Percentiles rank a stretch among this genome's conserved stretches.
phyloP scores from a whole-genome alignment of 2,888 invertebrate genomes.

The Hedya salicella region DNA sequence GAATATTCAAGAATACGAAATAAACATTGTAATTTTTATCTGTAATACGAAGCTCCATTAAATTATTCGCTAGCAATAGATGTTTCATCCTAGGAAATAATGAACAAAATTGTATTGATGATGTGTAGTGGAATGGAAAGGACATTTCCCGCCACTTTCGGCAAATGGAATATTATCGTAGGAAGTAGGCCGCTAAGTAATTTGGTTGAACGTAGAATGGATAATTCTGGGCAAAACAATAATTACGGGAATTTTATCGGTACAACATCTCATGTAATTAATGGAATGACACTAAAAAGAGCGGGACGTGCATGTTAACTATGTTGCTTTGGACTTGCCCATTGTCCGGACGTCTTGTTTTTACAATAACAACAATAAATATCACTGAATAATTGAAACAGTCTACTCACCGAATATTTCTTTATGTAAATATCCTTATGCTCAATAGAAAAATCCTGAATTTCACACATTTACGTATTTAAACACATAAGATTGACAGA shows the following conservation, averaged over 20 bases:
- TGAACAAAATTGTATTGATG: constrained; percentile 1
- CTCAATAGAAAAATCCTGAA: constrained; percentile 88
- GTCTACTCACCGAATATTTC: constrained; percentile 88
- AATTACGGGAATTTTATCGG: constrained; percentile 18
- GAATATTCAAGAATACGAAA: constrained; percentile 7
- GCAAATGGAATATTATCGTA: constrained; percentile 29
- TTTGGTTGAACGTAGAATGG: not conserved
- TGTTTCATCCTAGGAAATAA: constrained; percentile 1
- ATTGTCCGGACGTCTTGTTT: constrained; percentile 66
- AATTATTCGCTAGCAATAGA: not conserved
- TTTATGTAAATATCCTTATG: constrained; percentile 87
- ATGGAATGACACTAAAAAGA: constrained; percentile 82
- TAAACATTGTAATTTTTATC: not conserved
- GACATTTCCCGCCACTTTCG: constrained; percentile 73
- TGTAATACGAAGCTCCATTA: not conserved
- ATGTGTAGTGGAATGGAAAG: constrained; percentile 17
- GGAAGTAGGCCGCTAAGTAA: not conserved
- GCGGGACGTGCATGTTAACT: constrained; percentile 77
- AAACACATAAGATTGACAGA: constrained; percentile 81
- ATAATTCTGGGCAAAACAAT: constrained; percentile 3
- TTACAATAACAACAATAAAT: constrained; percentile 55
- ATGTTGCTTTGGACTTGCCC: constrained; percentile 73
- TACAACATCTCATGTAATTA: constrained; percentile 47
- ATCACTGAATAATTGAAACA: constrained; percentile 46
- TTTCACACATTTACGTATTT: constrained; percentile 87